A percentile compares a stretch with the other conserved stretches of the same genome.
phyloP scores from a whole-genome alignment of 2,888 invertebrate genomes.

The Spilosoma lubricipeda region DNA sequence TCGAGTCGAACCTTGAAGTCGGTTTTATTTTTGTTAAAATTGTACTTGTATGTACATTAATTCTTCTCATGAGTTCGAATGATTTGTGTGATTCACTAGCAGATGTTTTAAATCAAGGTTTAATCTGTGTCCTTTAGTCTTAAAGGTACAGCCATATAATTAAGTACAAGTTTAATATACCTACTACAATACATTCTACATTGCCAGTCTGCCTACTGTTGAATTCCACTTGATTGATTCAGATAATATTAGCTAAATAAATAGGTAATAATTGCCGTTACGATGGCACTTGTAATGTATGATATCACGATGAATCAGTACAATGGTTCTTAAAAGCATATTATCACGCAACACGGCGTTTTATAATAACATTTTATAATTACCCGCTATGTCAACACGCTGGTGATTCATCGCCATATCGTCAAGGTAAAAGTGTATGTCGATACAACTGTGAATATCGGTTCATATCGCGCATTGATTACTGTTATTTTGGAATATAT shows the following conservation, averaged over 20 bases:
- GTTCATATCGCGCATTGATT: conserved; percentile 11
- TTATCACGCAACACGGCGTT: conserved; percentile 8
- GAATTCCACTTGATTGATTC: neutral
- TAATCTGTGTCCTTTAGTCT: neutral
- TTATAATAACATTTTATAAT: conserved; percentile 21
- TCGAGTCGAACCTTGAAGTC: no score
- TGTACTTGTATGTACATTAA: no score
- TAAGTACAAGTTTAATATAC: no score
- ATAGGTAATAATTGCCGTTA: neutral
- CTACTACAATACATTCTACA: no score
- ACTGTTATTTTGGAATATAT: neutral
- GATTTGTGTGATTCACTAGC: neutral
- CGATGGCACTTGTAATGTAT: neutral
- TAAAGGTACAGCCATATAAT: neutral
- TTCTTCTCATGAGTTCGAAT: neutral
- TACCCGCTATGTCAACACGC: conserved; percentile 21
- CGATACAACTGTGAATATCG: conserved; percentile 42
- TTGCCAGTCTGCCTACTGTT: neutral
- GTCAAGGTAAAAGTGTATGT: conserved; percentile 37
- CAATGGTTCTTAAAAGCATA: neutral
- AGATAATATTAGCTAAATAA: neutral
- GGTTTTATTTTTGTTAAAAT: no score
- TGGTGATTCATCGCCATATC: conserved; percentile 38
- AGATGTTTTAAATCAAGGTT: neutral
- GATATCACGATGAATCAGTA: conserved; percentile 7